Evolutionary conservation across 2,888 invertebrate species (phyloP).

Genomic region (Mamestra brassicae): DNA sequence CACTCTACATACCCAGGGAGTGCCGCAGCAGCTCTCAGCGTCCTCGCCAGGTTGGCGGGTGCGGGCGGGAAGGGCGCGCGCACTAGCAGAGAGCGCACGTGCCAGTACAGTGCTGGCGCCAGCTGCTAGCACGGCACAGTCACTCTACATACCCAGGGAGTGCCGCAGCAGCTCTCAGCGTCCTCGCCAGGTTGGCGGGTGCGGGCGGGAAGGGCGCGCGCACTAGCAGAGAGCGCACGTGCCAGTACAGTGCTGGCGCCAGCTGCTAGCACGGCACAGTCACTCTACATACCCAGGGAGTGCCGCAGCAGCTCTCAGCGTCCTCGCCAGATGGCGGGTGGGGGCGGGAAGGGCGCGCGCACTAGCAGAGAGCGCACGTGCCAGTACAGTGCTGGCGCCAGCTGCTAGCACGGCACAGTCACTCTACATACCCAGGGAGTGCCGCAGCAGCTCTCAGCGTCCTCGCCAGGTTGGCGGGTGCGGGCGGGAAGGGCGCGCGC

Average conservation of each 20-base stretch:
- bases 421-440: slow-evolving; percentile 57
- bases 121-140: background rate
- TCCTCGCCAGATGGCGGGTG: slow-evolving; percentile 93
- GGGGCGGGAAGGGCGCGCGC: slow-evolving; percentile 94
- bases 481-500: slow-evolving; percentile 96
- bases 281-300: slow-evolving; percentile 57
- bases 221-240: slow-evolving; percentile 95
- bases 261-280: slow-evolving; percentile 95
- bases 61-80: no score
- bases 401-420: slow-evolving; percentile 94
- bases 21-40: no score
- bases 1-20: no score
- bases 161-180: slow-evolving; percentile 91
- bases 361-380: slow-evolving; percentile 96
- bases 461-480: slow-evolving; percentile 94
- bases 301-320: slow-evolving; percentile 91
- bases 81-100: slow-evolving; percentile 92
- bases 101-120: slow-evolving; percentile 71
- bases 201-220: slow-evolving; percentile 94
- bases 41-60: no score
- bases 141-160: slow-evolving; percentile 57
- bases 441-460: slow-evolving; percentile 92
- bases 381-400: slow-evolving; percentile 96
- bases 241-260: slow-evolving; percentile 96
- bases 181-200: slow-evolving; percentile 95